Evolutionary conservation across 2,113 vertebrate species (phyloP).

Genomic region (Notechis scutatus): DNA sequence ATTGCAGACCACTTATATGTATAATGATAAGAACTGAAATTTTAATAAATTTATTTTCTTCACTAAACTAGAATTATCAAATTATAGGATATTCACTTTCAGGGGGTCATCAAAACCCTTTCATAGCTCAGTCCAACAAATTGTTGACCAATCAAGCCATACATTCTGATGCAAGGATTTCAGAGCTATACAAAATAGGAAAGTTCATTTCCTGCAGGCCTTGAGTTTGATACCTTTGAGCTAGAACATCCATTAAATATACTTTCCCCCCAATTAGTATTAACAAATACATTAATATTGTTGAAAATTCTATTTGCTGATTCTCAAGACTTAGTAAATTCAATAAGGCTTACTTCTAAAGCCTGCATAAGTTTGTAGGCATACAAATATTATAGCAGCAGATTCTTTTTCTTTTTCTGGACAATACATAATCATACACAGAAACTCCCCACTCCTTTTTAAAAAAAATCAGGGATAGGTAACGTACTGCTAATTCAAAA

Average conservation of each 20-base stretch:
- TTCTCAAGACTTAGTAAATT: background rate
- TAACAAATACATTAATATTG: background rate
- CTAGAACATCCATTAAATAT: background rate
- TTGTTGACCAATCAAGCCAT: background rate
- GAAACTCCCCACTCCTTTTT: background rate
- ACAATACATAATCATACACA: background rate
- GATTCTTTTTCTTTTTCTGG: background rate
- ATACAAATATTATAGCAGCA: background rate
- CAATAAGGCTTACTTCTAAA: background rate
- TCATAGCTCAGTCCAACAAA: background rate
- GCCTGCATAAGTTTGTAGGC: background rate
- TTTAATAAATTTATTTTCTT: background rate
- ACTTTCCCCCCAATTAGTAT: background rate
- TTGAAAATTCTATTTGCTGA: background rate
- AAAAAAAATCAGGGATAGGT: background rate
- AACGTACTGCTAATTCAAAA: background rate
- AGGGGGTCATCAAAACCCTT: background rate
- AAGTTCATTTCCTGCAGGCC: background rate
- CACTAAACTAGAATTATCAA: background rate
- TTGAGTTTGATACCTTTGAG: no score
- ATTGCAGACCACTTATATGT: background rate
- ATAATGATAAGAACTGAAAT: background rate
- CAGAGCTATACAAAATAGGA: background rate
- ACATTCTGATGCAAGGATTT: background rate
- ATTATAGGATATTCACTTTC: background rate